Conservation (phyloP, 2,888 invertebrate genomes). For the Drosophila ezoana region DNA sequence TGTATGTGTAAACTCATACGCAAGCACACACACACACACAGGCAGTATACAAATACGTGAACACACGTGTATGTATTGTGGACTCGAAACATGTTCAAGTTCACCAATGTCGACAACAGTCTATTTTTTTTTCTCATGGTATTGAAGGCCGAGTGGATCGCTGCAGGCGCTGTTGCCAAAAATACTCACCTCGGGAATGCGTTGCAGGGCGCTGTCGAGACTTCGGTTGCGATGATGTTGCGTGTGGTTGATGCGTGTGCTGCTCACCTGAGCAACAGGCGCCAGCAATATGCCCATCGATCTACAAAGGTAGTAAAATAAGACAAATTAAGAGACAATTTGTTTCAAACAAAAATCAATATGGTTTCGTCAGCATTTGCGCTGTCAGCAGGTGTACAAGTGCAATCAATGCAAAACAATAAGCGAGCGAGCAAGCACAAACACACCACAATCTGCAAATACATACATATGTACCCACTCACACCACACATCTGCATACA, state of each 20-base stretch:
- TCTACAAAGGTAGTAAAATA: conserved; percentile 69
- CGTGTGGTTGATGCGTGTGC: conserved; percentile 85
- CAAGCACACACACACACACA: no score
- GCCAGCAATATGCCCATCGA: conserved; percentile 85
- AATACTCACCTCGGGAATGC: conserved; percentile 91
- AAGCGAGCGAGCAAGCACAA: background rate
- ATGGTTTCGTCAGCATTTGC: conserved; percentile 33
- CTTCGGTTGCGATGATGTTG: conserved; percentile 95
- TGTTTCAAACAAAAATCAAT: conserved; percentile 54
- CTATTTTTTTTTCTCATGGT: no score
- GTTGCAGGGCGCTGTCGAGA: conserved; percentile 94
- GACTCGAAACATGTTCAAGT: no score
- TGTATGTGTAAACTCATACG: background rate
- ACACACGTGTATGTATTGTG: no score
- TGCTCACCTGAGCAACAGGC: conserved; percentile 85
- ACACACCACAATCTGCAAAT: conserved; percentile 23
- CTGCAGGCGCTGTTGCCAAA: no score
- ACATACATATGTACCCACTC: no score
- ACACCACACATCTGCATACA: no score
- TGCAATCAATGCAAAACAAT: conserved; percentile 1
- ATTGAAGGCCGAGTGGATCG: no score
- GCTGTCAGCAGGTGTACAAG: background rate
- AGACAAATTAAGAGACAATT: background rate
- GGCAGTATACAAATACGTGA: no score
- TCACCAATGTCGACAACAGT: no score